Percentiles rank a stretch among this genome's conserved stretches.
Conservation (phyloP, 1,140 invertebrate species). For the Conus ventricosus region DNA sequence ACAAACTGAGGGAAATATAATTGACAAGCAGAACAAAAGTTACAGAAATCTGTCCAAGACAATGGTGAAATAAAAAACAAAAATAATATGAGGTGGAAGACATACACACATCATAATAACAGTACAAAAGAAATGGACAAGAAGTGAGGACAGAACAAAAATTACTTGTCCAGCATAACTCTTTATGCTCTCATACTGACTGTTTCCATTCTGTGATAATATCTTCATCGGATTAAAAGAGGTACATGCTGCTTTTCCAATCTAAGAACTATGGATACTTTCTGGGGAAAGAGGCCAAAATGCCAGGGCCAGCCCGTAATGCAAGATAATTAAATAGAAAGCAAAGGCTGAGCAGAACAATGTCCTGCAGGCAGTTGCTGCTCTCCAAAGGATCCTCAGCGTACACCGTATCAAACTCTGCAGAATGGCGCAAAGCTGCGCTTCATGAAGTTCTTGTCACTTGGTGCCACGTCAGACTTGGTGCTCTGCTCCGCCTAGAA, state of each 20-base stretch:
- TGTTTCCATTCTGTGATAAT: neutral
- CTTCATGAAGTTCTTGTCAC: neutral
- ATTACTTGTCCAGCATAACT: too few species aligned
- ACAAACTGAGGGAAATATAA: neutral
- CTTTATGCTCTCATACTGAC: neutral
- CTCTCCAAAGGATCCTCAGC: neutral
- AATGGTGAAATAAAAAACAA: too few species aligned
- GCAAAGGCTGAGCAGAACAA: neutral
- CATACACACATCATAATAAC: too few species aligned
- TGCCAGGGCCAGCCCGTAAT: conserved; percentile 15
- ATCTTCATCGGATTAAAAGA: conserved; percentile 2
- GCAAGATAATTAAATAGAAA: neutral
- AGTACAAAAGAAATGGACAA: too few species aligned
- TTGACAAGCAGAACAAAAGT: neutral
- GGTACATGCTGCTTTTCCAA: neutral
- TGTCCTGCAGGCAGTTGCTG: neutral
- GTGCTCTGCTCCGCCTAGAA: neutral
- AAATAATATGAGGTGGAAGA: too few species aligned
- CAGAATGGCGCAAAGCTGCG: neutral
- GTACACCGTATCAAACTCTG: neutral
- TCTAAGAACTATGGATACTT: neutral
- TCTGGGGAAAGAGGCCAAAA: neutral
- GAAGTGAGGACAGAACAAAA: too few species aligned
- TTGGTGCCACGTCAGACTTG: neutral
- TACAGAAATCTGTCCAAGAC: neutral